Evolutionary conservation across 2,888 invertebrate genomes (phyloP), one percentile per base, ranked within the genome.

Genomic region (Augochlorella aurata): DNA sequence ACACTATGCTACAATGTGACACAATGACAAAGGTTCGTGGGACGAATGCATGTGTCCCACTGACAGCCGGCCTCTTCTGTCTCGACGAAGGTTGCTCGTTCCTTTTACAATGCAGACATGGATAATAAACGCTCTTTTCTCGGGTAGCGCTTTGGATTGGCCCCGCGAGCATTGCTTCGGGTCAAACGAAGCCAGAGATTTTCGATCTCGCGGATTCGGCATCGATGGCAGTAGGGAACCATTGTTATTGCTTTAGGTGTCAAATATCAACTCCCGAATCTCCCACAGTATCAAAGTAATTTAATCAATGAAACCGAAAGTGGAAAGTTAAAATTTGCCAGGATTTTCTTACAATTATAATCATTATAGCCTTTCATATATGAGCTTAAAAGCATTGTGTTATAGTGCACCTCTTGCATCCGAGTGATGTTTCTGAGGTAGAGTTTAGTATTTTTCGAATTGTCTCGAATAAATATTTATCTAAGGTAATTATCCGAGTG

Each of bases 51-150:
- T 61, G 88, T 88, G 86, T 83, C 86, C 87, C 84, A 87, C 74
- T 87, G 86, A 88, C 83, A 74, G 72, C 16, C 76, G 87, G 79
- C 84, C 81, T 86, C 81, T 24, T 86, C 80, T 85, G 70, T 75
- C 74, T 79, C 70, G 58, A 50, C 74, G 79, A 78, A 85, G 81
- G 81, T 81, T 82, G 69, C 76, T 52, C 58, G 45, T 76, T 50
- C 65, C 69, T 68, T 77, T 81, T 58, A 54, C 49, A 58, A 29
- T 38, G 29, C 29, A 63, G 38, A 18, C 61, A 38, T 63, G 24
- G 29, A 16, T 24, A 58, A 58, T 58, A 58, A 58, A 58, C 58
- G 24, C 24, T 58, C 58, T 58, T 58, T 21, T 58, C 58, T 58
- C 24, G 4, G 7, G 58, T 12, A 58, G 58, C 14, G 24, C 58